These are phyloP conservation scores for Antechinus flavipes DNA, from an alignment of 2,113 vertebrate species.

Conservation along the genomic window DNA sequence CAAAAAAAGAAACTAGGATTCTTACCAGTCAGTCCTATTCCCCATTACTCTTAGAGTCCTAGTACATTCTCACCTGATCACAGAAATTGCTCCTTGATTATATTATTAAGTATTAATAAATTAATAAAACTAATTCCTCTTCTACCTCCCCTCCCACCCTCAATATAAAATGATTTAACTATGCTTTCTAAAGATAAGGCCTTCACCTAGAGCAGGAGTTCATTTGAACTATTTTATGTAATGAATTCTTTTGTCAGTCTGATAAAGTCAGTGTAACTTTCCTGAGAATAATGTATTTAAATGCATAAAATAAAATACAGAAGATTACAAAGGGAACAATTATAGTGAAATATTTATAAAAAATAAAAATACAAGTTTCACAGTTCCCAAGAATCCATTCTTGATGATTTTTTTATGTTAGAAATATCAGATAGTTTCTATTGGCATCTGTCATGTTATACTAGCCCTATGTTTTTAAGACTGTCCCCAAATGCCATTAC, in stretches of 20 bases:
- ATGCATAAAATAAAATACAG: neutral
- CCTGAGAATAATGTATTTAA: neutral
- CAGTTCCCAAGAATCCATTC: neutral
- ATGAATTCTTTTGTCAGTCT: neutral
- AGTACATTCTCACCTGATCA: neutral
- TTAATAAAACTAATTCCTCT: neutral
- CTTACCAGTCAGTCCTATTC: neutral
- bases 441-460: neutral
- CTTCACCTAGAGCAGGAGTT: neutral
- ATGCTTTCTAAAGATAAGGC: neutral
- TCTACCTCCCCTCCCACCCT: neutral
- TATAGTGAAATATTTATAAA: neutral
- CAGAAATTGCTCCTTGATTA: neutral
- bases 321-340: neutral
- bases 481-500: neutral
- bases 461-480: neutral
- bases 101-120: neutral
- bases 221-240: neutral
- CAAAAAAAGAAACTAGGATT: neutral
- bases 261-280: neutral
- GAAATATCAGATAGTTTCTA: neutral
- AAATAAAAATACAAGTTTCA: neutral
- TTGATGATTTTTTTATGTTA: neutral
- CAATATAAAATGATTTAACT: neutral
- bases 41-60: neutral